Evolutionary conservation across 2,888 invertebrate genomes (phyloP), one percentile per base, ranked within the genome.

Genomic region (Brenthis hecate): DNA sequence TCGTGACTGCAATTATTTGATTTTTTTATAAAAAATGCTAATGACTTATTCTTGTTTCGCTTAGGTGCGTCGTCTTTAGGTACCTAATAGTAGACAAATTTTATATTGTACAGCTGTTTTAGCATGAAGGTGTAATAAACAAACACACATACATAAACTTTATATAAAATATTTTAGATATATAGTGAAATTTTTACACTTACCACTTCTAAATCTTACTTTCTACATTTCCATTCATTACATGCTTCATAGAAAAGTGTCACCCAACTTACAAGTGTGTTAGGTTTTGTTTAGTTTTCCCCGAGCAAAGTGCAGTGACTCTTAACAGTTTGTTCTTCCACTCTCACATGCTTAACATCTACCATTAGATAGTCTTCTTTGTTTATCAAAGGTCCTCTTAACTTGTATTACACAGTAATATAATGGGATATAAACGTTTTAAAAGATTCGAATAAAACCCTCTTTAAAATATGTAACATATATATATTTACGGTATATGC

Each of bases 251-350:
- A 23, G 43, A 54, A 53, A 62, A 62, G 32, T 57, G 58, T 54
- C 69, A 66, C 50, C 62, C 50, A 63, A 67, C 62, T 32, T 16
- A 60, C 36, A 53, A 43, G 13, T 62, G 19, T 36, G 32, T 16
- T 19, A 14, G 36, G 60, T 56, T 19, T 28, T 56, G 62, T 56
- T 66, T 60, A 56, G 53, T 69, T 66, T 66, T 14, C 14, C 56
- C 14, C 60, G 61, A 56, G 55, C 50, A 66, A 55, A 63, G 70
- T 66, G 58, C 62, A 69, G 69, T 69, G 70, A 68, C 68, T 64
- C 43, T 19, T 54, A 58, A 64, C 53, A 63, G 16, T 68, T 58
- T 66, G 62, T 50, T 36, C 56, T 58, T 43, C 43, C 57, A 69
- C 56, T 62, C 48, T 54, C 19, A 48, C 55, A 48, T 66, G 62